Base-by-base conservation (phyloP, 2,797 vertebrate species). In the Periparus ater region DNA sequence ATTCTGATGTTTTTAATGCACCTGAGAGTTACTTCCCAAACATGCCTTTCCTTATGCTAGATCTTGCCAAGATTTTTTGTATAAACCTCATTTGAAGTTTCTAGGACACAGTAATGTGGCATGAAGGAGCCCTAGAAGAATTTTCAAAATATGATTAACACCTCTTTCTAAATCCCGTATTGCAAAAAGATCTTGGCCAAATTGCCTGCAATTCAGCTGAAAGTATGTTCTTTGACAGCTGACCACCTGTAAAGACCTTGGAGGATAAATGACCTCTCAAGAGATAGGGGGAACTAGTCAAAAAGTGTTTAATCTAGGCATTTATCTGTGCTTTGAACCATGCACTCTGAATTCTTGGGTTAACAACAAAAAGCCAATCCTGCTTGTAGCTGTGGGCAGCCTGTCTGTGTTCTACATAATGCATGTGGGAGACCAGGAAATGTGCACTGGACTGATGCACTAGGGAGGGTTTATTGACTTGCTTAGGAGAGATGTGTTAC, bases 11-110 rank as follows among this genome's bases (percentile, higher is more conserved):
- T 94, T 51, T 62, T 60, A 91, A 94, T 88, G 74, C 89, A 96
- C 91, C 91, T 96, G 92, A 93, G 96, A 96, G 76, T 96, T 93
- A 58, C 82, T 91, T 91, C 79, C 72, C 76, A 91, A 94, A 81
- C 58, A 78, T 88, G 73, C 92, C 50, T 96, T 92, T 80, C 75
- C 54, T 89, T 75, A 25, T 32, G n/a, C 40, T 72, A 75, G 72
- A 68, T 94, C 70, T 91, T 97, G 91, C 94, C 96, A 96, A 91
- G 91, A 92, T 95, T 91, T 96, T 96, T 91, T 83, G 88, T 63
- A 66, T 88, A 85, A 95, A 86, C 70, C 60, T 88, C 26, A 88
- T 92, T 88, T 92, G 79, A 95, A 93, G 88, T 94, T 94, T 96
- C 92, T 94, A 88, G 95, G 91, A 78, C 89, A 76, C 67, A 29